Percentiles rank a stretch among this genome's conserved stretches.
Evolutionary conservation across 2,888 invertebrate genomes (phyloP).

Genomic region (Panzeria rudis): DNA sequence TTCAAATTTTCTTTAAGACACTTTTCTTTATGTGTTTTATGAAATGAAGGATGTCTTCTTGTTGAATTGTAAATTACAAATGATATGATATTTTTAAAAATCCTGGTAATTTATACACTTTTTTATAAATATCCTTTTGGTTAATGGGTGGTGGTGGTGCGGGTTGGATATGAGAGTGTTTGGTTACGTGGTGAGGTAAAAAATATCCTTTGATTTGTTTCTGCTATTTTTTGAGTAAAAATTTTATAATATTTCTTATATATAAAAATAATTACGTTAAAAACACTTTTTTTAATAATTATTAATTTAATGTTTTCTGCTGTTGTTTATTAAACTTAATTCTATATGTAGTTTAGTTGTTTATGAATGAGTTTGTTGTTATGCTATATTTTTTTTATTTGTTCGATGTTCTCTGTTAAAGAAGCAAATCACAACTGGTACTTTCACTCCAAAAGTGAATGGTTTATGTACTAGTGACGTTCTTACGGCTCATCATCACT

Average conservation of each 20-base stretch:
- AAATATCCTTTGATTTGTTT: slow-evolving; percentile 70
- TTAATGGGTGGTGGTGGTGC: neutral
- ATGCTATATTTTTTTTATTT: slow-evolving; percentile 36
- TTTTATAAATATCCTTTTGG: slow-evolving; percentile 58
- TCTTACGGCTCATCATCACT: slow-evolving; percentile 43
- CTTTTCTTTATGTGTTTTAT: slow-evolving; percentile 33
- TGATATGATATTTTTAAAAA: slow-evolving; percentile 58
- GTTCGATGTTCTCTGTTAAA: slow-evolving; percentile 78
- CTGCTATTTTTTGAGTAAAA: slow-evolving; percentile 43
- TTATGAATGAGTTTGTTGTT: slow-evolving; percentile 26
- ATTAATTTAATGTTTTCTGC: slow-evolving; percentile 46
- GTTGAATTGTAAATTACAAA: slow-evolving; percentile 62
- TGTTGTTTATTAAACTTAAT: slow-evolving; percentile 54
- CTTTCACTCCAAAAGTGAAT: slow-evolving; percentile 81
- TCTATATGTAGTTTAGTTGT: slow-evolving; percentile 52
- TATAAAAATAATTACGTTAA: slow-evolving; percentile 70
- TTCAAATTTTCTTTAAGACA: slow-evolving; percentile 61
- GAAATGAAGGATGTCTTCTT: slow-evolving; percentile 48
- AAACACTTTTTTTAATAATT: slow-evolving; percentile 75
- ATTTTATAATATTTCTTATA: slow-evolving; percentile 48
- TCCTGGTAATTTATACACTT: slow-evolving; percentile 61
- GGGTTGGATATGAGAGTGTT: neutral
- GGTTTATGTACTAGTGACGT: slow-evolving; percentile 78
- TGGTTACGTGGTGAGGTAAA: slow-evolving; percentile 31
- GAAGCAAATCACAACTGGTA: slow-evolving; percentile 84